These are phyloP conservation scores for Vulpes ferrilata DNA, from an alignment of 2,113 vertebrate genomes.

Conservation along the genomic window DNA sequence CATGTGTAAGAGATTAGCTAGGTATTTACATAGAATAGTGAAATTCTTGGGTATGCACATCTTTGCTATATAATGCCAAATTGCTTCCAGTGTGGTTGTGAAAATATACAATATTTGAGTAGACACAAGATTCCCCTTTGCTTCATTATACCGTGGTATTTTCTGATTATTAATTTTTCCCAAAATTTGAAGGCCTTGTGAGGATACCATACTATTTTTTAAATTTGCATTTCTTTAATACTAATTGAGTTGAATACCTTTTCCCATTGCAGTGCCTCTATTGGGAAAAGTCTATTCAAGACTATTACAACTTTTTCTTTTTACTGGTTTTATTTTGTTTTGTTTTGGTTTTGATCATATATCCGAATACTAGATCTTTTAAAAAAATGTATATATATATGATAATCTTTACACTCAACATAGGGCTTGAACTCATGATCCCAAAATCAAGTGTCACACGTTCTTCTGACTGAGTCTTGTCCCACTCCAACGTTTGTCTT, in stretches of 20 bases:
- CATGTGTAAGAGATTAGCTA: background rate
- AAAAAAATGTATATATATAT: no score
- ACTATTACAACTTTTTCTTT: background rate
- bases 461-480: background rate
- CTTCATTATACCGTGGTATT: background rate
- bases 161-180: background rate
- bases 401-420: background rate
- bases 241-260: background rate
- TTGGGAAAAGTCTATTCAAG: background rate
- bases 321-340: background rate
- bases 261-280: background rate
- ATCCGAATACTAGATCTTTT: background rate
- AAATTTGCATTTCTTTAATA: background rate
- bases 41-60: background rate
- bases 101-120: background rate
- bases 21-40: background rate
- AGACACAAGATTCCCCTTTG: background rate
- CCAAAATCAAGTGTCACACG: background rate
- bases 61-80: background rate
- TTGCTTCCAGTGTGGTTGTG: background rate
- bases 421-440: background rate
- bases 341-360: background rate
- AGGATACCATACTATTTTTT: background rate
- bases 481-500: background rate
- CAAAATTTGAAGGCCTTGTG: background rate